A percentile compares a stretch with the other conserved stretches of the same genome.
These are phyloP conservation scores for Oreotrochilus melanogaster DNA, from an alignment of 2,113 vertebrate genomes.

Conservation along the genomic window DNA sequence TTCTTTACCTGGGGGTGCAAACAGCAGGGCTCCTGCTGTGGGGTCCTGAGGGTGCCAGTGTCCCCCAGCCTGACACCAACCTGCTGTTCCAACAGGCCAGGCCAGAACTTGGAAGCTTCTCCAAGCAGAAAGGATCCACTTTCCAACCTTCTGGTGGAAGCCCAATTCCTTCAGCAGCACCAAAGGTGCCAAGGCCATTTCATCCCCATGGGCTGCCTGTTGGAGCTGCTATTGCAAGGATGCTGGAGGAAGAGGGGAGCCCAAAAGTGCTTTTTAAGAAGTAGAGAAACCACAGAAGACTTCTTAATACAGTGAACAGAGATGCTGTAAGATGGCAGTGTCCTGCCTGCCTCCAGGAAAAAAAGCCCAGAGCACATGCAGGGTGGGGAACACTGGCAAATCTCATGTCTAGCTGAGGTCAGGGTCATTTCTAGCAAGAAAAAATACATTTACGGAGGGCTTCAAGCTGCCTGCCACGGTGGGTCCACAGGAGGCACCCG, in stretches of 20 bases:
- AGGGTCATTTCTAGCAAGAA: background rate
- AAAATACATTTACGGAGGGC: background rate
- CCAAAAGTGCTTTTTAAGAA: background rate
- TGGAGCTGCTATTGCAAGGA: background rate
- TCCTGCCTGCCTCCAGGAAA: background rate
- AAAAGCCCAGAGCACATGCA: accelerated
- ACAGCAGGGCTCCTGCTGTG: background rate
- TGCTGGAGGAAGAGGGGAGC: background rate
- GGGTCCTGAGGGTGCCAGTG: background rate
- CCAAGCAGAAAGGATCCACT: background rate
- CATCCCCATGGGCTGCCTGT: accelerated
- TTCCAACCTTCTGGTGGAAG: background rate
- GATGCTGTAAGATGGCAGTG: background rate
- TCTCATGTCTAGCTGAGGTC: background rate
- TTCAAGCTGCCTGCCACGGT: background rate
- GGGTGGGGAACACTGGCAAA: background rate
- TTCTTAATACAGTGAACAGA: background rate
- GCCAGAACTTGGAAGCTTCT: background rate
- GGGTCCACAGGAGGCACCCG: accelerated
- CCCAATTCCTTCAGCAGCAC: background rate
- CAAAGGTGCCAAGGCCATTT: background rate
- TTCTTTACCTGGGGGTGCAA: accelerated
- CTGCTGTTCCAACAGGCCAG: background rate
- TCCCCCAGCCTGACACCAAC: background rate
- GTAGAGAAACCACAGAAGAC: background rate